phyloP scores from a whole-genome alignment of 2,888 invertebrate genomes.

The Drosophila buzzatii region DNA sequence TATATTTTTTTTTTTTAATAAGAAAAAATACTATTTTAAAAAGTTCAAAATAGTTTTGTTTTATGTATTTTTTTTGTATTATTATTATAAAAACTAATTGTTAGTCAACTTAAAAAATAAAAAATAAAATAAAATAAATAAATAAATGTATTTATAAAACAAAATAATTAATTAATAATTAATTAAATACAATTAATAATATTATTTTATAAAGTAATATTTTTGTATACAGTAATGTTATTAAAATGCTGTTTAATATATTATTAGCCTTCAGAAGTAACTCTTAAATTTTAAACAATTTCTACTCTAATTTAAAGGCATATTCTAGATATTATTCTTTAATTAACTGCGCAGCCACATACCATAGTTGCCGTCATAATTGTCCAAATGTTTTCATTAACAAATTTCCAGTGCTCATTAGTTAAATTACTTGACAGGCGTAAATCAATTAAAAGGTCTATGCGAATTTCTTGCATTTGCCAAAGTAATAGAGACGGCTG shows the following conservation, averaged over 20 bases:
- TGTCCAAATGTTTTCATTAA: constrained; percentile 42
- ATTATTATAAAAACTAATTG: too few species aligned
- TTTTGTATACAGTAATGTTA: background rate
- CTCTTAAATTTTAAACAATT: background rate
- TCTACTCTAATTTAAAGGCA: background rate
- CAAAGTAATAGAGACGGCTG: constrained; percentile 14
- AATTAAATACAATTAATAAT: too few species aligned
- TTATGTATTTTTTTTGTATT: too few species aligned
- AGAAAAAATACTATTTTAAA: too few species aligned
- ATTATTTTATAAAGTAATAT: too few species aligned
- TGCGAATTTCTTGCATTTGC: constrained; percentile 56
- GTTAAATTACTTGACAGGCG: constrained; percentile 60
- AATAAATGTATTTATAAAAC: too few species aligned
- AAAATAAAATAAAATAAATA: too few species aligned
- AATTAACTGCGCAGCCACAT: background rate
- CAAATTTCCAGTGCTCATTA: constrained; percentile 33
- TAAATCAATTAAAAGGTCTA: constrained; percentile 71
- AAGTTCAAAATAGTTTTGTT: too few species aligned
- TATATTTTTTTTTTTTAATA: too few species aligned
- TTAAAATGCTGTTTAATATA: background rate
- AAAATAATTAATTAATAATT: too few species aligned
- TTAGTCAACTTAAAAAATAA: too few species aligned
- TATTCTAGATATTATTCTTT: background rate
- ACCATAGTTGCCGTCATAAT: constrained; percentile 13
- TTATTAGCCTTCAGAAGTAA: background rate